phyloP scores from a whole-genome alignment of 2,888 invertebrate genomes.

The Sthenelais limicola region DNA sequence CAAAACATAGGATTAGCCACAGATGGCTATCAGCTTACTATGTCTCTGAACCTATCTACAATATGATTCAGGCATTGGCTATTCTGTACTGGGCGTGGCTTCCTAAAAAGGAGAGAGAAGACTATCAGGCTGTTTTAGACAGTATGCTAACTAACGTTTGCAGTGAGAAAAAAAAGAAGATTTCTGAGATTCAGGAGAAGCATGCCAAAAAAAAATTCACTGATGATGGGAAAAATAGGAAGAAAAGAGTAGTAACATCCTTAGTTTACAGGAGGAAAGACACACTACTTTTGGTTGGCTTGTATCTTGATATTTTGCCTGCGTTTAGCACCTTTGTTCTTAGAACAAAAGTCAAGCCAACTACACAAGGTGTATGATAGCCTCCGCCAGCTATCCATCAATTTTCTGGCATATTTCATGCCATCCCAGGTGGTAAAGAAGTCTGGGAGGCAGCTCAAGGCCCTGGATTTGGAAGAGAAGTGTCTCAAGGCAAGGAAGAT shows the following conservation, averaged over 20 bases:
- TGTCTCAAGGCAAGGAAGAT: background rate
- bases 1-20: background rate
- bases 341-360: background rate
- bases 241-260: background rate
- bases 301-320: slow-evolving; percentile 8
- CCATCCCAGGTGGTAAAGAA: background rate
- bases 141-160: background rate
- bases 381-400: background rate
- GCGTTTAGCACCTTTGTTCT: background rate
- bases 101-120: background rate
- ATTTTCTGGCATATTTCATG: slow-evolving; percentile 3
- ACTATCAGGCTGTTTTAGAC: background rate
- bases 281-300: background rate
- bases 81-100: slow-evolving; percentile 3
- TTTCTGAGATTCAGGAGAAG: background rate
- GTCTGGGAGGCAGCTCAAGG: background rate
- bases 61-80: background rate
- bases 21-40: background rate
- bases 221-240: slow-evolving; percentile 5
- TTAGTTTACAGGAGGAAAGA: background rate
- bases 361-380: background rate
- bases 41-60: background rate
- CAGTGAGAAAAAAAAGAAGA: background rate
- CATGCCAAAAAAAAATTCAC: background rate
- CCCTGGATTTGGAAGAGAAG: background rate